These are phyloP conservation scores for Dolichallabes microphthalmus DNA, from an alignment of 2,113 vertebrate genomes.

Conservation along the genomic window DNA sequence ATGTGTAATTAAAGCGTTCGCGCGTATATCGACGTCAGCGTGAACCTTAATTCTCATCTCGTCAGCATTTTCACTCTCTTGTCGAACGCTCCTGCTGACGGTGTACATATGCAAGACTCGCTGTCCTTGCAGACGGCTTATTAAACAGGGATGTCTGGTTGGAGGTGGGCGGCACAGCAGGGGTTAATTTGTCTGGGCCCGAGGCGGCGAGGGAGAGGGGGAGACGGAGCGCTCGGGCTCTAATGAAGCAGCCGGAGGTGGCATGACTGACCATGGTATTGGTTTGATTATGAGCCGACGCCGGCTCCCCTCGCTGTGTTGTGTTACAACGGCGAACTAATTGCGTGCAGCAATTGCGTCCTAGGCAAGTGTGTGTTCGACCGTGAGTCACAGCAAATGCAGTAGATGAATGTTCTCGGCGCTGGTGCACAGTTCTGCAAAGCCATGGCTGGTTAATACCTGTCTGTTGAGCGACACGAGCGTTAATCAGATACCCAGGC, in stretches of 20 bases:
- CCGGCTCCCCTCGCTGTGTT: constrained; percentile 42
- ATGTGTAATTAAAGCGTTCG: not conserved
- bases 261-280: constrained; percentile 58
- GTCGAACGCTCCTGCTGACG: not conserved
- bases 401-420: constrained; percentile 29
- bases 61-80: not conserved
- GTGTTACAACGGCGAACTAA: constrained; percentile 43
- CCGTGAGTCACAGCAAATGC: not conserved
- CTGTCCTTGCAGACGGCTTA: constrained; percentile 33
- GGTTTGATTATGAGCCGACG: constrained; percentile 48
- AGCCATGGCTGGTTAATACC: not conserved
- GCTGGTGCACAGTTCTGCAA: constrained; percentile 9
- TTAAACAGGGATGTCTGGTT: constrained; percentile 33
- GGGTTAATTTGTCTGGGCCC: constrained; percentile 52
- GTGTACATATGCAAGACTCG: constrained; percentile 26
- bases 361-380: constrained; percentile 23
- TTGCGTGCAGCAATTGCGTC: constrained; percentile 27
- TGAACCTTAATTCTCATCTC: not conserved
- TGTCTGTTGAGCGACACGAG: not conserved
- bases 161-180: constrained; percentile 31
- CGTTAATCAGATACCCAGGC: not conserved
- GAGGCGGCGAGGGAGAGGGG: constrained; percentile 32
- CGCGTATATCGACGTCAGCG: not conserved
- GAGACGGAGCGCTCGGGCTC: constrained; percentile 44
- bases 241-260: constrained; percentile 54